Percentiles rank a stretch among this genome's conserved stretches.
Evolutionary conservation across 2,113 vertebrate genomes (phyloP).

Genomic region (Butorides virescens): DNA sequence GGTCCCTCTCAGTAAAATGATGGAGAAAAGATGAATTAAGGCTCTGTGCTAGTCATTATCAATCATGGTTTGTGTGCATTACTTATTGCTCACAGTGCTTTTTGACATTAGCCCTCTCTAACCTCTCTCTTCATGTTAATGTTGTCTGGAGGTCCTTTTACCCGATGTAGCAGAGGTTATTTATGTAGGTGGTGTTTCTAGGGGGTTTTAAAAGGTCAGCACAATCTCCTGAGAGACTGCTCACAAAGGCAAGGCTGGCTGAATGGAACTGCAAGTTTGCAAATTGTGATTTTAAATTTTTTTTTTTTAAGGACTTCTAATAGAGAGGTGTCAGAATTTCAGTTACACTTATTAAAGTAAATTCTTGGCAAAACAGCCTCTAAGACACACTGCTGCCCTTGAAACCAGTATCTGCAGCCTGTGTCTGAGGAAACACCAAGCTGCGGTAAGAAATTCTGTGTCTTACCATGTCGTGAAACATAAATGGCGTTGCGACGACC

Average conservation of each 20-base stretch:
- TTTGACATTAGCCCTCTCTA: constrained; percentile 77
- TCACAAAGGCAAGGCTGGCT: constrained; percentile 17
- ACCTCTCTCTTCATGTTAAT: constrained; percentile 60
- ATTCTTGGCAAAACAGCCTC: background rate
- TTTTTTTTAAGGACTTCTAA: background rate
- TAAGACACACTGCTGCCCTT: background rate
- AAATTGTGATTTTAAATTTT: background rate
- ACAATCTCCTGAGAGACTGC: constrained; percentile 30
- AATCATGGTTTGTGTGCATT: constrained; percentile 84
- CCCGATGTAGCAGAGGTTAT: constrained; percentile 68
- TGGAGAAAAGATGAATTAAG: constrained; percentile 82
- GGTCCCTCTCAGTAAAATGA: constrained; percentile 69
- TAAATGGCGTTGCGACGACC: background rate
- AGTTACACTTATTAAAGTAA: background rate
- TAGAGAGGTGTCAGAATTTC: background rate
- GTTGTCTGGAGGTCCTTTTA: constrained; percentile 51
- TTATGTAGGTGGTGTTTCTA: constrained; percentile 75
- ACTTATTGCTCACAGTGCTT: constrained; percentile 83
- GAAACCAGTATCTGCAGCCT: background rate
- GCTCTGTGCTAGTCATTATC: constrained; percentile 75
- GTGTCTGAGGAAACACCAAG: background rate
- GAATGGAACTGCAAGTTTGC: background rate
- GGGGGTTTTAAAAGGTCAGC: constrained; percentile 78
- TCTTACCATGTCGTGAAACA: background rate
- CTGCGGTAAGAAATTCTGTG: background rate